Conservation (phyloP, 2,888 invertebrate species). For the Ectemnius continuus region DNA sequence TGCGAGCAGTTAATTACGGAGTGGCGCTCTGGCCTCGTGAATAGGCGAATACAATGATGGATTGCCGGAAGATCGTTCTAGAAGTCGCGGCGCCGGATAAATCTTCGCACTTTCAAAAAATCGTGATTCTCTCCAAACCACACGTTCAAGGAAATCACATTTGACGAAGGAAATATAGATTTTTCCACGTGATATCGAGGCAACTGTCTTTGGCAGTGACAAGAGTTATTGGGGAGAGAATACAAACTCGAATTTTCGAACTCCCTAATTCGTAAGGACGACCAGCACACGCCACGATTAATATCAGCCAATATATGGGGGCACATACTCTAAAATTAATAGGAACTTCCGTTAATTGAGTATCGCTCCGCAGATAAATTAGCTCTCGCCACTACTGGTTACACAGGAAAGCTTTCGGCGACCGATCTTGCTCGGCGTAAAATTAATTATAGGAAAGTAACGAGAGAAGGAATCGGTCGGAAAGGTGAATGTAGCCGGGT, state of each 20-base stretch:
- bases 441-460: conserved; percentile 41
- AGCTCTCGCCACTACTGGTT: too few relatives aligned
- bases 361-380: too few relatives aligned
- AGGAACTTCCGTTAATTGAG: not conserved
- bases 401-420: too few relatives aligned
- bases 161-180: too few relatives aligned
- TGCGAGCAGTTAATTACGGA: conserved; percentile 33
- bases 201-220: not conserved
- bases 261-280: not conserved
- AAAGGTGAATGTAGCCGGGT: conserved; percentile 30
- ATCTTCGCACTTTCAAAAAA: conserved; percentile 16
- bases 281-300: not conserved
- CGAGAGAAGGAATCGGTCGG: conserved; percentile 19
- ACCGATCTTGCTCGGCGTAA: not conserved
- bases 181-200: too few relatives aligned
- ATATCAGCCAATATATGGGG: not conserved
- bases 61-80: conserved; percentile 29
- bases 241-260: not conserved
- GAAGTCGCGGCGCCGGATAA: conserved; percentile 17
- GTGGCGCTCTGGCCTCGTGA: conserved; percentile 15
- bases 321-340: not conserved
- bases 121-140: not conserved
- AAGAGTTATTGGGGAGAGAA: not conserved
- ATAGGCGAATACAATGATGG: conserved; percentile 29
- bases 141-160: not conserved